Base-by-base conservation (phyloP, 2,888 invertebrate genomes). In the Netelia fuscicornis region DNA sequence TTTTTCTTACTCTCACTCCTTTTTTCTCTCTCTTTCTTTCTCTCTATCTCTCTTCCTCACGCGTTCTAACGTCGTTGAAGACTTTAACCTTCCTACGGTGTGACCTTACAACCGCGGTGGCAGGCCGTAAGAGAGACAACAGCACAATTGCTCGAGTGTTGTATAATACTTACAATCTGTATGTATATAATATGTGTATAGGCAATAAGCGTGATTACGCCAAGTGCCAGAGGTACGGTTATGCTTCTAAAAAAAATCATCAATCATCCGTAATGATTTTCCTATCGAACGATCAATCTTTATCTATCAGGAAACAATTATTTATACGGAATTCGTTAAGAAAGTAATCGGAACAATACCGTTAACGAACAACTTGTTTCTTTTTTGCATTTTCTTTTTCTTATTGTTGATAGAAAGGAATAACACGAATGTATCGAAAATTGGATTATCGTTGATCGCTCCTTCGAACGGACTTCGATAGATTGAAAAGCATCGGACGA, bases 21-120 rank as follows among this genome's bases (percentile, higher is more conserved):
- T 20, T 20, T 56, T n/a, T 56, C 56, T 60, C 62, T 62, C 37
- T 30, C 62, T 62, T 37, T 62, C 44, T 23, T 10, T 71, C 42
- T 71, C 25, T 25, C 25, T 25, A 1, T 25, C 25, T 25, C 25
- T 25, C 25, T 25, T n/a, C 0, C 54, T 54, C 13, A n/a, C 54
- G n/a, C 13, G 13, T 17, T 17, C 3, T 54, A 54, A 20, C 56
- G 54, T 70, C 70, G 70, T 37, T 58, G 76, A 71, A 81, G 82
- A 64, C 67, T 86, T 84, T 83, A 84, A 84, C 86, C 82, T 84
- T 82, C 86, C 86, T 86, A 72, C 76, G 58, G 70, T 77, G 65
- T 82, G 86, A 84, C 86, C 86, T 86, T 86, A 86, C 84, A 74
- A 58, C 65, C 37, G 11, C 11, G 17, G 60, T 58, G 76, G 30